Base-by-base conservation (phyloP, 1,140 invertebrate genomes). In the Chymomyza costata region DNA sequence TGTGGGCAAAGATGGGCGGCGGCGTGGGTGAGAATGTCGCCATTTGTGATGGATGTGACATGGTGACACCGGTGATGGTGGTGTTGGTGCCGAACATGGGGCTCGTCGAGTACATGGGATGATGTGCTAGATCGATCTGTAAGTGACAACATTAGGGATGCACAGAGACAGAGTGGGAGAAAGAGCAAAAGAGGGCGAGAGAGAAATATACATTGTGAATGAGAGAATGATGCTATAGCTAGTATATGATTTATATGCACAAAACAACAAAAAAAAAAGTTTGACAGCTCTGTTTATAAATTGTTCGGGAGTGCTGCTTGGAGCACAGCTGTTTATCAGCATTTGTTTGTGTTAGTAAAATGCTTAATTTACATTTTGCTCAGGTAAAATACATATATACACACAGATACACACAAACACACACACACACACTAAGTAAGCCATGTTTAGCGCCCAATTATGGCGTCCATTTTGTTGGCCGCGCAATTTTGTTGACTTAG, bases 11-110 rank as follows among this genome's bases (percentile, higher is more conserved):
- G 41, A 85, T 73, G 38, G 83, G 83, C 45, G 83, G 83, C 58
- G 83, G 76, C 52, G 83, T 76, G 10, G 70, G 65, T 50, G 71
- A 78, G 38, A 84, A 84, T 58, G 83, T 85, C 59, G 83, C 81
- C 78, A 85, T 65, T 67, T 85, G 83, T 74, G 83, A 85, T 81
- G 83, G 83, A 83, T 85, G 83, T 58, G 83, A 85, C 83, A 85
- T 85, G 44, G 83, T 85, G 70, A 85, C 83, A 66, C 83, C 83
- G 55, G 83, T 85, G 56, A 83, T 83, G 65, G 83, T 83, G 59
- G 51, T 67, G 43, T 80, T 85, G 41, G 82, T 70, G 43, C 74
- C 83, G 49, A 85, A 85, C 82, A 85, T 85, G 43, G 83, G 74
- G 66, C 82, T 85, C 38, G 83, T 85, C 8, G 84, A 83, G 58